phyloP scores from a whole-genome alignment of 2,888 invertebrate species.

The Panopea generosa region DNA sequence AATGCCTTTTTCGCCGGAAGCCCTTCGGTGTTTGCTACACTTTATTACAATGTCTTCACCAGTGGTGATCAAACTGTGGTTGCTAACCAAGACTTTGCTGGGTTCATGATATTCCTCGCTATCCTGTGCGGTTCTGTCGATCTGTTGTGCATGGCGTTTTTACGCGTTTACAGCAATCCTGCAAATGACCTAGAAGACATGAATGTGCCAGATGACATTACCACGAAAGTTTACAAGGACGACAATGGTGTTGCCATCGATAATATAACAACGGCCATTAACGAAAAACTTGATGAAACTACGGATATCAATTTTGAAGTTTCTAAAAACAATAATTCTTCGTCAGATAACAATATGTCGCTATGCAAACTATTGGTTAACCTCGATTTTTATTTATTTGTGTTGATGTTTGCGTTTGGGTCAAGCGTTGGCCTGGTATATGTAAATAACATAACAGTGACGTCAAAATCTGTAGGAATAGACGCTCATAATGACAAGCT shows the following conservation, averaged over 20 bases:
- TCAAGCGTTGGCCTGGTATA: slow-evolving; percentile 64
- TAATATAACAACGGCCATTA: slow-evolving; percentile 18
- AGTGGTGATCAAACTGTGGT: slow-evolving; percentile 38
- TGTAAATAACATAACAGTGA: slow-evolving; percentile 61
- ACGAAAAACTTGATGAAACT: background rate
- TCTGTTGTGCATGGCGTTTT: slow-evolving; percentile 60
- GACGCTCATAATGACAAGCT: slow-evolving; percentile 49
- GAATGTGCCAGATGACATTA: slow-evolving; percentile 15
- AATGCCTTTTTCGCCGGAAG: slow-evolving; percentile 71
- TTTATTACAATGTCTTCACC: slow-evolving; percentile 61
- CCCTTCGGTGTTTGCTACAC: slow-evolving; percentile 64
- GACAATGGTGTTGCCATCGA: slow-evolving; percentile 21
- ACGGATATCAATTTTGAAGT: too few relatives aligned
- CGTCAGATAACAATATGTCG: slow-evolving; percentile 15
- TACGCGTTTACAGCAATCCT: slow-evolving; percentile 42
- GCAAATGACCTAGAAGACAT: background rate
- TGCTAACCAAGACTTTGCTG: slow-evolving; percentile 57
- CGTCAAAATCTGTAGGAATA: slow-evolving; percentile 48
- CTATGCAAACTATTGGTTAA: slow-evolving; percentile 51
- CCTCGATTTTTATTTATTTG: slow-evolving; percentile 56
- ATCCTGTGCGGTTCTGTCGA: slow-evolving; percentile 59
- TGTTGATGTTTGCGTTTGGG: slow-evolving; percentile 63
- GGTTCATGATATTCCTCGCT: slow-evolving; percentile 67
- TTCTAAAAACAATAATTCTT: too few relatives aligned
- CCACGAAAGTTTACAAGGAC: too few relatives aligned